Base-by-base conservation (phyloP, 2,797 vertebrate species). In the Botia kubotai region DNA sequence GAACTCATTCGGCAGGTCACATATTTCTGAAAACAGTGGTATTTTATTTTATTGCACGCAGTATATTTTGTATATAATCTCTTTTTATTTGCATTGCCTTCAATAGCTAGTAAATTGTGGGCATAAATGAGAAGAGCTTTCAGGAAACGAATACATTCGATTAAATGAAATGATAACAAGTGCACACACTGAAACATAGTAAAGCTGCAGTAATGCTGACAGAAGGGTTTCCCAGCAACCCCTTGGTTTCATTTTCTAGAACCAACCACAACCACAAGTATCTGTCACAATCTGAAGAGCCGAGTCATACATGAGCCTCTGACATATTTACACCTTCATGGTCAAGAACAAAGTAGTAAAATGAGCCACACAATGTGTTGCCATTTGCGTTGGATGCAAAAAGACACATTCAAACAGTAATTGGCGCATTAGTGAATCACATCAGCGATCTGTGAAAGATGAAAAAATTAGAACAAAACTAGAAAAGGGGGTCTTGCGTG, bases 171-270 rank as follows among this genome's bases (percentile, higher is more conserved):
- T 16, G 21, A 72, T 43, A 75, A 48, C 36, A 21, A 29, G 46
- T 19, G 6, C 26, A 80, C 67, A 52, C n/a, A n/a, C n/a, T 50
- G 3, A 52, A 39, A 58, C 72, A 75, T 48, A 75, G 6, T 19
- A 72, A 29, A 3, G 33, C 7, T 63, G 46, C 26, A n/a, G 14
- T 78, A 3, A n/a, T 39, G 29, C 19, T 43, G 48, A 66, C 33
- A 29, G 26, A 17, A 73, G 76, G 63, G 62, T 74, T 83, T 83
- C 70, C 71, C 46, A 71, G 72, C 82, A 83, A 78, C 7, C 71
- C 57, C 33, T 29, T 60, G 43, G 55, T 83, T 79, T 83, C 57
- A 16, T 16, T 79, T 36, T 79, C 57, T 39, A 33, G 21, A 68
- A 39, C 29, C 17, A 50, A 83, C 75, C 70, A 43, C 75, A 78